Evolutionary conservation across 1,140 invertebrate genomes (phyloP).

Genomic region (Ericerus pela): DNA sequence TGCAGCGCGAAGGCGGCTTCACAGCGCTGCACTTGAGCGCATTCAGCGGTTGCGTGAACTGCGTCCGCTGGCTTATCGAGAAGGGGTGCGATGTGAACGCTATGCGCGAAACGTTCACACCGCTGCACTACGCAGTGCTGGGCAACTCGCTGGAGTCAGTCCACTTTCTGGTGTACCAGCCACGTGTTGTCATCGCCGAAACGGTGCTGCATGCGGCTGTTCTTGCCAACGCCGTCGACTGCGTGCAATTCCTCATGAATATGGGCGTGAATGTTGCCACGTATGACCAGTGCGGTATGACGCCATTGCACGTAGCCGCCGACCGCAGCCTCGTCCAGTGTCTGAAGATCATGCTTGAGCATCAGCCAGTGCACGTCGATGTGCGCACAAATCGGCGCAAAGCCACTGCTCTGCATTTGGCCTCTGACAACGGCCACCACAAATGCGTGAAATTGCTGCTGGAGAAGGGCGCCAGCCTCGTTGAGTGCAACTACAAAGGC

Average conservation of each 20-base stretch:
- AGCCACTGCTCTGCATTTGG: slow-evolving; percentile 59
- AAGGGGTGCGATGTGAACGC: slow-evolving; percentile 48
- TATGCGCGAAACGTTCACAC: slow-evolving; percentile 39
- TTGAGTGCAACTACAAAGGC: slow-evolving; percentile 51
- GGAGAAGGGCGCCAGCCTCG: slow-evolving; percentile 53
- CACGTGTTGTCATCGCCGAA: slow-evolving; percentile 45
- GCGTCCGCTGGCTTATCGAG: slow-evolving; percentile 48
- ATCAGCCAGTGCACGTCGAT: slow-evolving; percentile 21
- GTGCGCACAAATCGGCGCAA: slow-evolving; percentile 19
- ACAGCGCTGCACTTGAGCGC: slow-evolving; percentile 56
- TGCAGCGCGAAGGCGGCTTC: slow-evolving; percentile 44
- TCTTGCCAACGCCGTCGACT: slow-evolving; percentile 53
- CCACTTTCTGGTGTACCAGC: slow-evolving; percentile 46
- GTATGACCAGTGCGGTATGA: slow-evolving; percentile 50
- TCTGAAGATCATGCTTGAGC: slow-evolving; percentile 34
- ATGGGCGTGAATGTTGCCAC: slow-evolving; percentile 51
- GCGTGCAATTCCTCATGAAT: slow-evolving; percentile 51
- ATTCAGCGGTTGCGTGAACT: slow-evolving; percentile 55
- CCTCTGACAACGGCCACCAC: slow-evolving; percentile 52
- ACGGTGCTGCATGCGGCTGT: slow-evolving; percentile 64
- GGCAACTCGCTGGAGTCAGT: slow-evolving; percentile 57
- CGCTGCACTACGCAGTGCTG: slow-evolving; percentile 65
- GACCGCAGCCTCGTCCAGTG: slow-evolving; percentile 52
- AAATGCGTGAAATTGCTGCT: slow-evolving; percentile 51
- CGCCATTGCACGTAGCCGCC: slow-evolving; percentile 58